phyloP scores from a whole-genome alignment of 2,797 vertebrate genomes.

The Gorsachius magnificus region DNA sequence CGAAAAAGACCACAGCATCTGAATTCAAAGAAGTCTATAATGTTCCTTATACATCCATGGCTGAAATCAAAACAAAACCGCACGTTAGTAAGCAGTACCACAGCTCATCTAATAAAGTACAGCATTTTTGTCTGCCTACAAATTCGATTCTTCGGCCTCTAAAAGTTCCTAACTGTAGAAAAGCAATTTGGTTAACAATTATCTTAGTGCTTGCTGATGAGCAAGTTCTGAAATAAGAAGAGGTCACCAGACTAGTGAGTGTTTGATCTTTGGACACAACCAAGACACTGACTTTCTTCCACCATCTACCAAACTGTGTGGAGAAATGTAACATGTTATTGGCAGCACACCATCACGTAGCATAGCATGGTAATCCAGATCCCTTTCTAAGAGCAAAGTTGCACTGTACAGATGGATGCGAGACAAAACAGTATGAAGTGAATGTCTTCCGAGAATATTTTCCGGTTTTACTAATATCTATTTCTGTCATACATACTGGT shows the following conservation, averaged over 20 bases:
- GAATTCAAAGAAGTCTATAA: constrained; percentile 99
- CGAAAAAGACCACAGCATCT: constrained; percentile 98
- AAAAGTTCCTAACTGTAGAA: background rate
- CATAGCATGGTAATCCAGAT: background rate
- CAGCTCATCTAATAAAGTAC: background rate
- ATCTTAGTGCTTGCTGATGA: background rate
- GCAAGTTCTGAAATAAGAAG: background rate
- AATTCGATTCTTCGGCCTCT: background rate
- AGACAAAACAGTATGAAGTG: background rate
- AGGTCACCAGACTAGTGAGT: background rate
- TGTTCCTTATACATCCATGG: constrained; percentile 95
- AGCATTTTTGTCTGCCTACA: background rate
- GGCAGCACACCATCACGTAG: background rate
- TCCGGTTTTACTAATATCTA: background rate
- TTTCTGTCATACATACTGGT: background rate
- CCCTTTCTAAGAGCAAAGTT: background rate
- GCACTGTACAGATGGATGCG: background rate
- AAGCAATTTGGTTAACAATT: background rate
- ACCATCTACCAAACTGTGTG: background rate
- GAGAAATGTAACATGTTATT: background rate
- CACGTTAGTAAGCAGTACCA: background rate
- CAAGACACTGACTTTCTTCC: background rate
- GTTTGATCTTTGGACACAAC: background rate
- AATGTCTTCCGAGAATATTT: background rate
- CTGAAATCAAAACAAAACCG: constrained; percentile 71